phyloP scores from a whole-genome alignment of 2,797 vertebrate genomes.

The Sebastiscus tertius region DNA sequence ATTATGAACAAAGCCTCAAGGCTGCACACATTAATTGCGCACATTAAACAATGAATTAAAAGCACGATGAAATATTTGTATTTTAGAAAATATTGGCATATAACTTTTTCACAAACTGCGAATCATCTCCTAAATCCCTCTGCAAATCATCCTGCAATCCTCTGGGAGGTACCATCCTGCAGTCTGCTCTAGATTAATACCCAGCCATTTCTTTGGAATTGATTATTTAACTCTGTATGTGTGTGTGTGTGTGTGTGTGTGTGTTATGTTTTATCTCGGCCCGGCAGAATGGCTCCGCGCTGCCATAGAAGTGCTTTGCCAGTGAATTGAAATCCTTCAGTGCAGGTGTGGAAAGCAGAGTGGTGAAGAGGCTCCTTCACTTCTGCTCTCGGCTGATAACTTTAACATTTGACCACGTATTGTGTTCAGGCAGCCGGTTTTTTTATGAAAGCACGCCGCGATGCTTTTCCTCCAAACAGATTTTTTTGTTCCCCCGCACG shows the following conservation, averaged over 20 bases:
- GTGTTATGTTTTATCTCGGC: slow-evolving; percentile 77
- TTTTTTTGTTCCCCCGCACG: slow-evolving; percentile 39
- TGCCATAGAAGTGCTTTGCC: slow-evolving; percentile 55
- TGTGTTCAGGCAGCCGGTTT: slow-evolving; percentile 63
- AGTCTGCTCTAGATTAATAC: slow-evolving; percentile 72
- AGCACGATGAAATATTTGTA: slow-evolving; percentile 25
- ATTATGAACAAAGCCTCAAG: slow-evolving; percentile 23
- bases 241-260: background rate
- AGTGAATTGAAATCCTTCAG: slow-evolving; percentile 72
- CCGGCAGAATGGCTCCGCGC: slow-evolving; percentile 67
- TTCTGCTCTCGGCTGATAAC: slow-evolving; percentile 84
- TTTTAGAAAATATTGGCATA: slow-evolving; percentile 20
- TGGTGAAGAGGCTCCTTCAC: slow-evolving; percentile 65
- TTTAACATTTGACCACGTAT: slow-evolving; percentile 76
- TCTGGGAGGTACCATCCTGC: slow-evolving; percentile 37
- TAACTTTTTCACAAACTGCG: slow-evolving; percentile 26
- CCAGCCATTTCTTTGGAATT: slow-evolving; percentile 61
- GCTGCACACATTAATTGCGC: background rate
- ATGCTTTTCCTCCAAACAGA: slow-evolving; percentile 45
- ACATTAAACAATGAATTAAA: slow-evolving; percentile 28
- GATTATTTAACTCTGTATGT: slow-evolving; percentile 66
- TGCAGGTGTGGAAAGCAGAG: slow-evolving; percentile 65
- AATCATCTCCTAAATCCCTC: slow-evolving; percentile 52
- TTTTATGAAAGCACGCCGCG: slow-evolving; percentile 42
- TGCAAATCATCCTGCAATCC: slow-evolving; percentile 50